Evolutionary conservation across 1,140 invertebrate genomes (phyloP).

Genomic region (Sinella curviseta): DNA sequence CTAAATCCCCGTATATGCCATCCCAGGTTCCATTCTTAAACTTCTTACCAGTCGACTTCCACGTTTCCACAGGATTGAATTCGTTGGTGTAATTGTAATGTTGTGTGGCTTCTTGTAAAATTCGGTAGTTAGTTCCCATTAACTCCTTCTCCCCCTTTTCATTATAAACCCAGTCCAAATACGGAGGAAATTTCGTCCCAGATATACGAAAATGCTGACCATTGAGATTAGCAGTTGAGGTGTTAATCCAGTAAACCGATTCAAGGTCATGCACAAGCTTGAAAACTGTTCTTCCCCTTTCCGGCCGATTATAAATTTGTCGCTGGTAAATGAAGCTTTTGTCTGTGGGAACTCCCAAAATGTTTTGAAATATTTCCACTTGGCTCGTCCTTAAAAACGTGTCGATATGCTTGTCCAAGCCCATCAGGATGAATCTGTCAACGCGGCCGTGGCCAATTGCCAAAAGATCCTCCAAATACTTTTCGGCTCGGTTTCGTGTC

Average conservation of each 20-base stretch:
- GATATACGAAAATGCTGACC: neutral
- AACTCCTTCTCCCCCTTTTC: neutral
- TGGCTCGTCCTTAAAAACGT: neutral
- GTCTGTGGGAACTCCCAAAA: neutral
- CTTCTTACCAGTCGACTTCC: neutral
- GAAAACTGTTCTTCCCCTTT: neutral
- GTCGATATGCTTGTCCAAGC: neutral
- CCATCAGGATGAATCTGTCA: neutral
- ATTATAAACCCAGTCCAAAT: neutral
- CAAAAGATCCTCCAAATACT: neutral
- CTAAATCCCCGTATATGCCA: slow-evolving; percentile 16
- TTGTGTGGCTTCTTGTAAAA: neutral
- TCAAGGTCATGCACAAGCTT: neutral
- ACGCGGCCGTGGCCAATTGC: neutral
- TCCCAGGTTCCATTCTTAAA: neutral
- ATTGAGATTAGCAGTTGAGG: neutral
- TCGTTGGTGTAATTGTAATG: neutral
- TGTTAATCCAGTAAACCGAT: neutral
- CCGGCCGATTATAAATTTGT: too few relatives aligned
- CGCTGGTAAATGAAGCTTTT: neutral
- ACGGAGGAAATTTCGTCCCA: slow-evolving; percentile 5
- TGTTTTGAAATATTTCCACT: neutral
- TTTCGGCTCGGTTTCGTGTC: neutral
- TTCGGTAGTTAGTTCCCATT: neutral
- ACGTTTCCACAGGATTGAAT: neutral